Evolutionary conservation across 2,113 vertebrate genomes (phyloP).

Genomic region (Menidia beryllina): DNA sequence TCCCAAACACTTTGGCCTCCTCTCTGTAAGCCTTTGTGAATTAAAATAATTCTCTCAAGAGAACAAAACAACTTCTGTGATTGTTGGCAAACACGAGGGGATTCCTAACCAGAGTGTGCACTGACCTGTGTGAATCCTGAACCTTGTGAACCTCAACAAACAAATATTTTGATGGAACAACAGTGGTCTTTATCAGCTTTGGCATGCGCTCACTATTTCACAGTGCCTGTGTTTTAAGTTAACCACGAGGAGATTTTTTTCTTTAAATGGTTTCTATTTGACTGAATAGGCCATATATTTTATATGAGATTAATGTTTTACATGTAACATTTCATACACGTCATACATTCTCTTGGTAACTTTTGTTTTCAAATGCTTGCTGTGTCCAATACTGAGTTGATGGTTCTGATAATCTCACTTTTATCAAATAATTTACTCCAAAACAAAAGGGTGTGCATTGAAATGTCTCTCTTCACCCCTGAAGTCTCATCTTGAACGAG

Average conservation of each 20-base stretch:
- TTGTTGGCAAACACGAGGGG: constrained; percentile 49
- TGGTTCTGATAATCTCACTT: no score
- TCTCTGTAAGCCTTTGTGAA: constrained; percentile 22
- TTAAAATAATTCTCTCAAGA: constrained; percentile 30
- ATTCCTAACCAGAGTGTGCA: constrained; percentile 54
- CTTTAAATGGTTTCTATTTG: constrained; percentile 16
- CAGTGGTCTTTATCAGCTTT: constrained; percentile 10
- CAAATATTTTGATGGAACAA: constrained; percentile 55
- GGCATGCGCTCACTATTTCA: not conserved
- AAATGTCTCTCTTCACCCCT: no score
- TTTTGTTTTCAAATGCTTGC: no score
- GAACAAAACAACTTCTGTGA: constrained; percentile 54
- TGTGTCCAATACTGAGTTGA: no score
- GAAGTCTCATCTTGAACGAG: no score
- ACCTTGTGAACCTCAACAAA: constrained; percentile 46
- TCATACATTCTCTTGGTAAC: not conserved
- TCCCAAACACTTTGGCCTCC: constrained; percentile 27
- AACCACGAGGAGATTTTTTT: constrained; percentile 26
- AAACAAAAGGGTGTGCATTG: no score
- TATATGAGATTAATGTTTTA: constrained; percentile 15
- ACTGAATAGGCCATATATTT: not conserved
- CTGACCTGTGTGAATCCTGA: constrained; percentile 35
- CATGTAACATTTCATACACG: not conserved
- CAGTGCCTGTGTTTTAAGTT: constrained; percentile 4
- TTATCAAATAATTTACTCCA: no score